A percentile compares a stretch with the other conserved stretches of the same genome.
phyloP scores from a whole-genome alignment of 1,140 invertebrate species.

The Caerostris darwini region DNA sequence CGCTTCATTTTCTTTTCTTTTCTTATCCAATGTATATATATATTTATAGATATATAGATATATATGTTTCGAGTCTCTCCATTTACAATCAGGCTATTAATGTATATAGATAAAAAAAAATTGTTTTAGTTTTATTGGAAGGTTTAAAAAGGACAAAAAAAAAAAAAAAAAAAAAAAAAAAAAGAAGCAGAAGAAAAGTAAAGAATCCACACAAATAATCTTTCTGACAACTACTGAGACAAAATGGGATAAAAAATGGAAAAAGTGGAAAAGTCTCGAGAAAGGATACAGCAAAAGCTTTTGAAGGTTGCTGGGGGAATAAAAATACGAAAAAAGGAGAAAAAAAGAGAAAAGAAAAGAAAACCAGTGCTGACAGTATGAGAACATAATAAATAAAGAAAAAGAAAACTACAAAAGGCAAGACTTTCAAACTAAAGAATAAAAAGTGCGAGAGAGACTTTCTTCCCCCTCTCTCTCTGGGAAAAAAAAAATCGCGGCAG shows the following conservation, averaged over 20 bases:
- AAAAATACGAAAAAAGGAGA: too few species aligned
- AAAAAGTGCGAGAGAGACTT: constrained; percentile 15
- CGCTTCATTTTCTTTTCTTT: too few species aligned
- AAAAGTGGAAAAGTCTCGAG: constrained; percentile 6
- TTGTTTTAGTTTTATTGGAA: neutral
- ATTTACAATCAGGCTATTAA: neutral
- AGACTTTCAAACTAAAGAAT: constrained; percentile 47
- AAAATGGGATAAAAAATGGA: constrained; percentile 26
- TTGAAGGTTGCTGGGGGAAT: neutral
- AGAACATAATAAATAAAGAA: constrained; percentile 50
- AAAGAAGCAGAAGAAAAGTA: neutral
- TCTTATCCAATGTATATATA: too few species aligned
- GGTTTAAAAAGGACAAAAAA: neutral
- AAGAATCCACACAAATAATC: constrained; percentile 4
- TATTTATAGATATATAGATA: too few species aligned
- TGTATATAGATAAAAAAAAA: neutral
- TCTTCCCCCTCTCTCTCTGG: neutral
- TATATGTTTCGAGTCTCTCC: neutral
- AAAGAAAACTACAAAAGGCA: constrained; percentile 66
- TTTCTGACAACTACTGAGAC: constrained; percentile 29
- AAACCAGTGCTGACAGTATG: constrained; percentile 13
- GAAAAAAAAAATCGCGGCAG: constrained; percentile 38
- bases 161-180: neutral
- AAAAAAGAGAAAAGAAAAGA: neutral
- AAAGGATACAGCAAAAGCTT: constrained; percentile 21